A percentile compares a stretch with the other conserved stretches of the same genome.
These are phyloP conservation scores for Cromileptes altivelis DNA, from an alignment of 2,113 vertebrate genomes.

Conservation along the genomic window DNA sequence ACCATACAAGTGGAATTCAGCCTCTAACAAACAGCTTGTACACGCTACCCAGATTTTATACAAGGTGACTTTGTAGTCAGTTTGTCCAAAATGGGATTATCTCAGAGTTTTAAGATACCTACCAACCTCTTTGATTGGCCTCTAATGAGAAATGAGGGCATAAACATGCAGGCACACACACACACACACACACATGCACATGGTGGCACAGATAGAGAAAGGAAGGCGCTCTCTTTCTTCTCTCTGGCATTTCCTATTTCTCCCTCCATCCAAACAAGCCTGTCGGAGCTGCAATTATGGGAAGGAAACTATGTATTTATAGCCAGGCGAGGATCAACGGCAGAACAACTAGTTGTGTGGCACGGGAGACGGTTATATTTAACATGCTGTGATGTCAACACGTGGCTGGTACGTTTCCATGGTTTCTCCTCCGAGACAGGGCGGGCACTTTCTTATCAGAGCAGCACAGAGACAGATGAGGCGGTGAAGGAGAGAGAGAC, in stretches of 20 bases:
- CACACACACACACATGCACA: conserved; percentile 16
- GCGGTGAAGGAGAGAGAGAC: conserved; percentile 26
- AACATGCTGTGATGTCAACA: conserved; percentile 85
- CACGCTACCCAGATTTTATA: neutral
- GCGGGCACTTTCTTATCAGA: conserved; percentile 76
- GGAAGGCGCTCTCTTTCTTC: conserved; percentile 42
- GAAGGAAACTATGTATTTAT: conserved; percentile 86
- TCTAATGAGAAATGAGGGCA: conserved; percentile 54
- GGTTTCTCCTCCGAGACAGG: conserved; percentile 80
- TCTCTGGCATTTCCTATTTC: conserved; percentile 70
- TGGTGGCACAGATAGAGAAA: conserved; percentile 33
- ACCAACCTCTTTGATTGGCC: conserved; percentile 49
- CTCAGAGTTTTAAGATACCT: conserved; percentile 38
- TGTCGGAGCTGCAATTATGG: conserved; percentile 79
- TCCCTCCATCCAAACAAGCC: conserved; percentile 80
- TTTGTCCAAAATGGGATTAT: conserved; percentile 43
- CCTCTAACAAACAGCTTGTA: neutral
- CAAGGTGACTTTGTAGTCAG: conserved; percentile 5
- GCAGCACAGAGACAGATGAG: conserved; percentile 68
- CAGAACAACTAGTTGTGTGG: conserved; percentile 81
- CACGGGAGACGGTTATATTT: conserved; percentile 82
- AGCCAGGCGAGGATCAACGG: conserved; percentile 78
- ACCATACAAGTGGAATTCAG: neutral
- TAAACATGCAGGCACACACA: conserved; percentile 31
- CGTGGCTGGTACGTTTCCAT: conserved; percentile 82